Conservation (phyloP, 1,140 invertebrate species). For the Calliopsis andreniformis region DNA sequence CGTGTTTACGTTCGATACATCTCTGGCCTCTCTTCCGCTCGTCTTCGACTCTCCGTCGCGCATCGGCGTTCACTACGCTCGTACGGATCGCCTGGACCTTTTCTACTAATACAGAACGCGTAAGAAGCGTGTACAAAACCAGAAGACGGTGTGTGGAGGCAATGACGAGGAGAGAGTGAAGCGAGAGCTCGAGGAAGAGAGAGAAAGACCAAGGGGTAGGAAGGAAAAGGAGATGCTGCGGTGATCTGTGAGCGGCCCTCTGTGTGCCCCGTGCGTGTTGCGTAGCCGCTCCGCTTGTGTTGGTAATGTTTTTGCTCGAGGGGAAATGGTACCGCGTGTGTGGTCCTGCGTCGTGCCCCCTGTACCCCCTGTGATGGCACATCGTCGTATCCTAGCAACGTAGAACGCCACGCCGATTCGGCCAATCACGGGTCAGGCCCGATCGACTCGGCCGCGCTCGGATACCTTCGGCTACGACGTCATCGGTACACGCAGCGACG, state of each 20-base stretch:
- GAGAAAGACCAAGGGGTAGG: background rate
- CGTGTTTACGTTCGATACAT: constrained; percentile 48
- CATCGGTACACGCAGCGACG: constrained; percentile 69
- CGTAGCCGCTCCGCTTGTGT: constrained; percentile 58
- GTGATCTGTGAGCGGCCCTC: constrained; percentile 27
- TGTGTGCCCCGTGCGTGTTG: constrained; percentile 59
- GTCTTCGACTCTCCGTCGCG: constrained; percentile 22
- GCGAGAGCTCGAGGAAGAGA: constrained; percentile 1
- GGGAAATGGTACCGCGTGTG: constrained; percentile 80
- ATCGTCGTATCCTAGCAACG: constrained; percentile 78
- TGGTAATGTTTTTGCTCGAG: constrained; percentile 79
- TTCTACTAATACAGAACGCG: constrained; percentile 27
- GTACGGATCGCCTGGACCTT: constrained; percentile 6
- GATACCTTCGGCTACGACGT: constrained; percentile 72
- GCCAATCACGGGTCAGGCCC: constrained; percentile 69
- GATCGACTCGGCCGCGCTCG: constrained; percentile 69
- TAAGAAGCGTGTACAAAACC: constrained; percentile 50
- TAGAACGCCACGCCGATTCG: constrained; percentile 71
- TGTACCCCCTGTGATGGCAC: constrained; percentile 63
- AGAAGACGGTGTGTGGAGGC: constrained; percentile 43
- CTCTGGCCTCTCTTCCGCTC: constrained; percentile 31
- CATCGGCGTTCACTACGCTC: constrained; percentile 25
- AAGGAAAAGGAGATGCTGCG: constrained; percentile 14
- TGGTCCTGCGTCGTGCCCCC: constrained; percentile 74
- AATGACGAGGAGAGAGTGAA: constrained; percentile 42